phyloP scores from a whole-genome alignment of 2,888 invertebrate species.

The Spatulosminthurus flaviceps region DNA sequence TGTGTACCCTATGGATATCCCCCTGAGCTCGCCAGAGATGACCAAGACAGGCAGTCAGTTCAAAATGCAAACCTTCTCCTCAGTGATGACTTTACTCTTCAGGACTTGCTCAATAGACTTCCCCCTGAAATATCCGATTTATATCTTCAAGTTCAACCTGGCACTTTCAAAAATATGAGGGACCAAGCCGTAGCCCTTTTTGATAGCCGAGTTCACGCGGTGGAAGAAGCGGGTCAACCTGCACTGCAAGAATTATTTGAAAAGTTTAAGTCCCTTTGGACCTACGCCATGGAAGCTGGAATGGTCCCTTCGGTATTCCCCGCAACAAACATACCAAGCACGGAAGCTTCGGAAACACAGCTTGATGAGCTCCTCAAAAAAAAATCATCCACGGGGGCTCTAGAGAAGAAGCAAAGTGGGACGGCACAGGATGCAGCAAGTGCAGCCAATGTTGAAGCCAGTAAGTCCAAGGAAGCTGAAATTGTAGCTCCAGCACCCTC shows the following conservation, averaged over 20 bases:
- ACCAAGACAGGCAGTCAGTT: neutral
- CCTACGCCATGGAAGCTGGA: constrained; percentile 39
- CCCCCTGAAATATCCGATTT: constrained; percentile 50
- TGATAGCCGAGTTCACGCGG: constrained; percentile 47
- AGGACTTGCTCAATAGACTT: constrained; percentile 49
- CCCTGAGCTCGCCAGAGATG: neutral
- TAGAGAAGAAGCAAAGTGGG: neutral
- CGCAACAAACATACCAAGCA: no score
- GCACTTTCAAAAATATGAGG: neutral
- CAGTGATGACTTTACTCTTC: constrained; percentile 46
- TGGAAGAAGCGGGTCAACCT: constrained; percentile 46
- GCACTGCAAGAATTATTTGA: constrained; percentile 52
- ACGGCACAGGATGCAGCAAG: neutral
- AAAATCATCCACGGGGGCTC: no score
- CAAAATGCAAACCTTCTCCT: neutral
- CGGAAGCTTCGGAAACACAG: neutral
- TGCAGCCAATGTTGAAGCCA: neutral
- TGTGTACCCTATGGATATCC: constrained; percentile 50
- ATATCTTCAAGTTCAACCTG: constrained; percentile 29
- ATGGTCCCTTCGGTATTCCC: neutral
- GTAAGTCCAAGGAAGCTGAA: neutral
- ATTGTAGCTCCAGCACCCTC: neutral
- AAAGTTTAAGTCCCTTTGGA: constrained; percentile 53
- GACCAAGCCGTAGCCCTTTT: constrained; percentile 42
- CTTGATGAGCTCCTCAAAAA: no score